Conservation (phyloP, 2,113 vertebrate species). For the Cyanoderma ruficeps region DNA sequence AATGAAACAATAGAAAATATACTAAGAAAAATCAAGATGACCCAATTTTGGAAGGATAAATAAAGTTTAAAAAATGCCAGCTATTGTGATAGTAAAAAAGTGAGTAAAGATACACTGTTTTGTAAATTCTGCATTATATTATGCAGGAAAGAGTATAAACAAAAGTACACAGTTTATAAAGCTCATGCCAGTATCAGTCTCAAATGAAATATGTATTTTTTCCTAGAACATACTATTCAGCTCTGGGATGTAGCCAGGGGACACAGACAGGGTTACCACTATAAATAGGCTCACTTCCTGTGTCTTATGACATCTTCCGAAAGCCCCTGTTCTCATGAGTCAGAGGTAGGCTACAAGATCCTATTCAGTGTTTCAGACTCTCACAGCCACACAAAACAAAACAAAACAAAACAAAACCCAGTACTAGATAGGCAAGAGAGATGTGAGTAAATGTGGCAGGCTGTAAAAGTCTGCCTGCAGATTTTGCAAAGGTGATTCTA, state of each 20-base stretch:
- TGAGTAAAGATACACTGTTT: neutral
- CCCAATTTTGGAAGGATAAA: neutral
- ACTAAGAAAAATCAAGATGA: neutral
- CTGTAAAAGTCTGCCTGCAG: neutral
- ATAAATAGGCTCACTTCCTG: neutral
- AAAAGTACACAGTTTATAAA: neutral
- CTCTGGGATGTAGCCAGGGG: neutral
- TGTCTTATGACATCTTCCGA: neutral
- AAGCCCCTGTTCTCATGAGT: neutral
- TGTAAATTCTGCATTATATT: neutral
- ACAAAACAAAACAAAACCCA: neutral
- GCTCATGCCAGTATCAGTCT: neutral
- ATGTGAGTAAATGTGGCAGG: accelerated
- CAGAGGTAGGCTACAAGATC: neutral
- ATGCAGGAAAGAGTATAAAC: neutral
- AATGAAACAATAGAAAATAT: neutral
- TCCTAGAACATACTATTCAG: neutral
- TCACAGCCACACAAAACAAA: neutral
- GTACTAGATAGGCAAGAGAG: neutral
- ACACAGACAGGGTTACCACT: neutral
- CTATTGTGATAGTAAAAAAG: neutral
- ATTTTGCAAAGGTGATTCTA: neutral
- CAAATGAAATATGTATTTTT: neutral
- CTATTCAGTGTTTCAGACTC: neutral
- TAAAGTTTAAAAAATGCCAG: neutral